Evolutionary conservation across 1,140 invertebrate species (phyloP), one percentile per base, ranked within the genome.

Genomic region (Saccostrea glomerata): DNA sequence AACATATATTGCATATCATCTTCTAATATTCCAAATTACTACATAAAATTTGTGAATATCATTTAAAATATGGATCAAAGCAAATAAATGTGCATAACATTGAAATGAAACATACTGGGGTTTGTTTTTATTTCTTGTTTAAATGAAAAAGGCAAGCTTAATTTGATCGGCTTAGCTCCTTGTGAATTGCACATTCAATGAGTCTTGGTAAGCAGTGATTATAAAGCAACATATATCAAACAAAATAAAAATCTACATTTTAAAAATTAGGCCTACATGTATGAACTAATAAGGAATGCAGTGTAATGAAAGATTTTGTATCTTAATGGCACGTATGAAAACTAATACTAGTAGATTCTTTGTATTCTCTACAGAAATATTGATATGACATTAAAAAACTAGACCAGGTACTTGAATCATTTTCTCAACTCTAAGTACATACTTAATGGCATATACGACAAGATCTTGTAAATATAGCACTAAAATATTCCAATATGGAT

Each of bases 111-210:
- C 58, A 63, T 63, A 63, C 58, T 6, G 15, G n/a, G 6, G 58
- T 20, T 63, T 63, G 17, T 20, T 63, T 63, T 20, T 17, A 63
- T 20, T 47, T 47, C 47, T 66, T 30, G 30, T 77, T 25, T 30
- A 73, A 4, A 30, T 77, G 9, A 13, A 36, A 30, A 77, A 77
- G 70, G 70, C 70, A 77, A 77, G 70, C 70, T 77, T 77, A 25
- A 30, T 77, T 77, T 77, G 70, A 36, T 77, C 70, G 70, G 23
- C 11, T 30, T 15, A 36, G 70, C 70, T 77, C 70, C 25, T 77
- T 77, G 70, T 77, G 70, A 77, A 77, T 77, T 77, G 70, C 70
- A 77, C 70, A 77, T 30, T 25, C 47, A 77, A 77, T 77, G 70
- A 77, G 70, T 77, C 30, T 15, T 30, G 23, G 11, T 30, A 77